Evolutionary conservation across 2,888 invertebrate genomes (phyloP), one percentile per base, ranked within the genome.

Genomic region (Diogma glabrata): DNA sequence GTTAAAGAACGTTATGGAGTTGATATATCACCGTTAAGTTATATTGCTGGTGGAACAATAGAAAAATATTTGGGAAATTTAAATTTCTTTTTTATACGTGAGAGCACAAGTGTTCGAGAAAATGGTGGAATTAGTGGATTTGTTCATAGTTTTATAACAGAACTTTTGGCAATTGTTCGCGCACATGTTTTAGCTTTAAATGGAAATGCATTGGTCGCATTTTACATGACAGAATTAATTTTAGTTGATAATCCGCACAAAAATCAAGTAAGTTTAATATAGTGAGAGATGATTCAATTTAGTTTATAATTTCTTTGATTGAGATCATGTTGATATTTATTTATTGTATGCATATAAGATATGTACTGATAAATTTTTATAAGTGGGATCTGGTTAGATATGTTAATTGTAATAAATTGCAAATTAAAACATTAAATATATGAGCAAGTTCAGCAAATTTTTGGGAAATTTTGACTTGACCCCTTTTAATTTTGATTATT

Each of bases 121-220:
- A 80, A 78, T 63, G 95, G 94, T 46, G 96, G 96, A 2, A 78
- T 93, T 47, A 90, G 90, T 68, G 93, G 93, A 3, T 96, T 96
- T 70, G 83, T 94, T 53, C 94, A 95, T 66, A 87, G 88, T 52
- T 94, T 95, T 66, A 81, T 95, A 7, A 87, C 88, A 48, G 96
- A 96, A 77, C 71, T 95, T 14, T 67, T 95, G 60, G 92, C 93
- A 1, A 91, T 96, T 56, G 89, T 90, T 2, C 78, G 95, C 50
- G 91, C 95, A 4, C 93, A 96, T 71, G 90, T 96, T 23, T 82
- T 87, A 0, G 89, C 94, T 1, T 71, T 96, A 26, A 94, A 95
- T 22, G 96, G 96, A 4, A 95, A 96, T 70, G 93, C 94, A 1
- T 83, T 97, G 75, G 87, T 94, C 0, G 88, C 93, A 1, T 95